A percentile compares a stretch with the other conserved stretches of the same genome.
These are phyloP conservation scores for Pogonomyrmex barbatus DNA, from an alignment of 1,140 invertebrate species.

Conservation along the genomic window DNA sequence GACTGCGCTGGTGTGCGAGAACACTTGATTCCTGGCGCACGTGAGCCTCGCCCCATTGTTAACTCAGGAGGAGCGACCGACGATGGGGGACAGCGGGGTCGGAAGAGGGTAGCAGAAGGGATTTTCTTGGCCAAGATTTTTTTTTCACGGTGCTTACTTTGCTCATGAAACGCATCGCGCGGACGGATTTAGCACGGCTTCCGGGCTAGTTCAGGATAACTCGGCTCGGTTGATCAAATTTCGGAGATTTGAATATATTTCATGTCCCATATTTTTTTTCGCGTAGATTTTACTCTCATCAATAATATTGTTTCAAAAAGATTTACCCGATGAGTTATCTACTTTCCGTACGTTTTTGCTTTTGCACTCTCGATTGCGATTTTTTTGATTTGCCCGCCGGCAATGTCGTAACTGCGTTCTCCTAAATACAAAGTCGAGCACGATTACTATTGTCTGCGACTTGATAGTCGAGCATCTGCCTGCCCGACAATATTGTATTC, in stretches of 20 bases:
- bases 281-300: not conserved
- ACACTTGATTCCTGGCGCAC: slow-evolving; percentile 86
- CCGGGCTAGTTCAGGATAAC: slow-evolving; percentile 4
- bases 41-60: slow-evolving; percentile 86
- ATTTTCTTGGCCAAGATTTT: slow-evolving; percentile 82
- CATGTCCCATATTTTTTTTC: not conserved
- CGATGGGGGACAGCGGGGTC: slow-evolving; percentile 16
- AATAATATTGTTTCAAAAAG: not conserved
- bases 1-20: slow-evolving; percentile 82
- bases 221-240: slow-evolving; percentile 4
- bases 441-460: slow-evolving; percentile 80
- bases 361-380: slow-evolving; percentile 51
- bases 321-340: not conserved
- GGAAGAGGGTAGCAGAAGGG: slow-evolving; percentile 69
- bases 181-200: slow-evolving; percentile 49
- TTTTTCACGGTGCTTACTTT: slow-evolving; percentile 77
- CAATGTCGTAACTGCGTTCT: slow-evolving; percentile 61
- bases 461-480: slow-evolving; percentile 73
- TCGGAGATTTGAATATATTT: slow-evolving; percentile 43
- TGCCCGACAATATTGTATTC: slow-evolving; percentile 79
- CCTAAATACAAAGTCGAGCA: slow-evolving; percentile 72
- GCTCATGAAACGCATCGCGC: slow-evolving; percentile 59
- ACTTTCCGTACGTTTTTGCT: no score
- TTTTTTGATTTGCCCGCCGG: slow-evolving; percentile 62
- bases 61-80: slow-evolving; percentile 78